Evolutionary conservation across 2,888 invertebrate species (phyloP).

Genomic region (Gastracanthus pulcherrimus): DNA sequence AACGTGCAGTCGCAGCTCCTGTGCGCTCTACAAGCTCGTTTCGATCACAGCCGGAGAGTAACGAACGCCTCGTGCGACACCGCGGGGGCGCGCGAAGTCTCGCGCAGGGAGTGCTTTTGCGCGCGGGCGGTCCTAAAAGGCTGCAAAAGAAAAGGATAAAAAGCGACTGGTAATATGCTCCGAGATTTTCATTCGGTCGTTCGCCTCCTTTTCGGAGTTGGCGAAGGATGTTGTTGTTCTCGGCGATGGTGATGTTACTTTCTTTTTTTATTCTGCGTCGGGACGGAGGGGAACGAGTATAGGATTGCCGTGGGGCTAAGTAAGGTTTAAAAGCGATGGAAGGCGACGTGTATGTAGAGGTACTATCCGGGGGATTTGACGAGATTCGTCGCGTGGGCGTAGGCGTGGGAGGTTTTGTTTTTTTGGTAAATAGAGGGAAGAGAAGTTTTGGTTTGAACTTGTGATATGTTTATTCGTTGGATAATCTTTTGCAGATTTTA

Average conservation of each 20-base stretch:
- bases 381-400: neutral
- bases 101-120: conserved; percentile 61
- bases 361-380: neutral
- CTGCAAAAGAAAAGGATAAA: conserved; percentile 36
- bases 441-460: neutral
- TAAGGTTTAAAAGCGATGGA: neutral
- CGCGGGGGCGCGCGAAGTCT: conserved; percentile 43
- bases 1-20: too few species aligned
- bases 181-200: conserved; percentile 36
- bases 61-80: neutral
- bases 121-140: conserved; percentile 64
- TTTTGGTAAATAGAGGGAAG: neutral
- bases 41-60: neutral
- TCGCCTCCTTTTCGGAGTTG: conserved; percentile 8
- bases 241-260: neutral
- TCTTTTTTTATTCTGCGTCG: neutral
- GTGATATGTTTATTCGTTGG: neutral
- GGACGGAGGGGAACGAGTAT: too few species aligned
- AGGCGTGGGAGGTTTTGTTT: neutral
- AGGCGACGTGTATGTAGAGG: too few species aligned
- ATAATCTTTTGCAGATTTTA: too few species aligned
- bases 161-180: conserved; percentile 16
- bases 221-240: too few species aligned
- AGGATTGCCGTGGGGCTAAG: neutral
- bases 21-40: too few species aligned